phyloP scores from a whole-genome alignment of 2,888 invertebrate species.

The Perithous albicinctus region DNA sequence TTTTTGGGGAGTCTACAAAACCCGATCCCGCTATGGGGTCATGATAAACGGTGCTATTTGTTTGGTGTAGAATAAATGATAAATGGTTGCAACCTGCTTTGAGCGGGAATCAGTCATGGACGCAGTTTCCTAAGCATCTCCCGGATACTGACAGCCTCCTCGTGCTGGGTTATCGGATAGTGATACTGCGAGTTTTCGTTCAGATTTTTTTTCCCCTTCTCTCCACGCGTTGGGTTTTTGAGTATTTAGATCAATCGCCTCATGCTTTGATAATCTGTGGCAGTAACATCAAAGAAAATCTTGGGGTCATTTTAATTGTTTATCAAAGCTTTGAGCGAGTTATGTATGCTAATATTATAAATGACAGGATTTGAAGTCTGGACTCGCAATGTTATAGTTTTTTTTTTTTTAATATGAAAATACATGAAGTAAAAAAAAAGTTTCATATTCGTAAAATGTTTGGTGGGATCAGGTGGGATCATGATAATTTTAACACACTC shows the following conservation, averaged over 20 bases:
- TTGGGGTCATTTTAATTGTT: too few relatives aligned
- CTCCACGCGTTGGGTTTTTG: neutral
- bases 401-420: too few relatives aligned
- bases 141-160: neutral
- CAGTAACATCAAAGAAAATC: too few relatives aligned
- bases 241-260: neutral
- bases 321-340: too few relatives aligned
- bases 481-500: too few relatives aligned
- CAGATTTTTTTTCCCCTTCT: neutral
- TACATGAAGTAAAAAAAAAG: too few relatives aligned
- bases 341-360: too few relatives aligned
- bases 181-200: neutral
- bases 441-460: too few relatives aligned
- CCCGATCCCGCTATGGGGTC: constrained; percentile 4
- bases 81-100: constrained; percentile 8
- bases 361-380: too few relatives aligned
- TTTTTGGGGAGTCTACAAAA: constrained; percentile 1
- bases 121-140: neutral
- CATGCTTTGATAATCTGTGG: too few relatives aligned
- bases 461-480: too few relatives aligned
- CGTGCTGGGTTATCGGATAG: neutral
- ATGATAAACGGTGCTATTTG: constrained; percentile 25
- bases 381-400: too few relatives aligned
- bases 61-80: constrained; percentile 1
- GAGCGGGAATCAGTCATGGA: constrained; percentile 17